These are phyloP conservation scores for Gallinago media DNA, from an alignment of 2,113 vertebrate genomes.

Conservation along the genomic window DNA sequence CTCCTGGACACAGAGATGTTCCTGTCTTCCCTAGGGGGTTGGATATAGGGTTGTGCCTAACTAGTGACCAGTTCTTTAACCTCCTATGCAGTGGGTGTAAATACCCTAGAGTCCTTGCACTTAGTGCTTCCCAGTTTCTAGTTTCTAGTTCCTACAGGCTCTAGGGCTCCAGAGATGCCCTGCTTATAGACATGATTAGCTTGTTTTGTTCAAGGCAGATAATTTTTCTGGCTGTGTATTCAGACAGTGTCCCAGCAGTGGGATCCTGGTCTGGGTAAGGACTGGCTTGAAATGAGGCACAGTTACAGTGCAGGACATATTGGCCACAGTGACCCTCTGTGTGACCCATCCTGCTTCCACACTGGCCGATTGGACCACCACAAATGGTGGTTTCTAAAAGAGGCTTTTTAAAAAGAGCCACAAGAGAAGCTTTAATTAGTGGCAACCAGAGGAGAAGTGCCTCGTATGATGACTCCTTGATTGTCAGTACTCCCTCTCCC, in stretches of 20 bases:
- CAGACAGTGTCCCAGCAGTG: not conserved
- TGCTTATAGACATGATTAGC: not conserved
- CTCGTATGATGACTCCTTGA: not conserved
- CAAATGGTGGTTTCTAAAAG: not conserved
- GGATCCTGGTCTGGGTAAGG: not conserved
- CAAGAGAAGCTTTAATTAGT: not conserved
- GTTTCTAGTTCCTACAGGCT: not conserved
- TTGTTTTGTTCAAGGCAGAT: not conserved
- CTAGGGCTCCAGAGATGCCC: not conserved
- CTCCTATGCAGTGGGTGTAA: not conserved
- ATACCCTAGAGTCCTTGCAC: not conserved
- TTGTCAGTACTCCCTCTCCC: not conserved
- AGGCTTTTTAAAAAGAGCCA: not conserved
- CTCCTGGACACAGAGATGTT: not conserved
- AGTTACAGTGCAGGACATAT: not conserved
- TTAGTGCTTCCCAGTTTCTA: not conserved
- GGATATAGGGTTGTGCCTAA: not conserved
- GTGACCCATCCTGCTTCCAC: not conserved
- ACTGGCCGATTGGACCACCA: not conserved
- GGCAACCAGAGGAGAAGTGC: not conserved
- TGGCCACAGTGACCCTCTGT: rapidly evolving
- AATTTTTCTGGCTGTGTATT: not conserved
- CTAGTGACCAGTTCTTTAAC: not conserved
- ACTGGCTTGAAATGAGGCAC: not conserved
- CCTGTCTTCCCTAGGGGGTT: not conserved